Percentiles rank a stretch among this genome's conserved stretches.
Evolutionary conservation across 2,888 invertebrate genomes (phyloP).

Genomic region (Rhimphoctona megacephalus): DNA sequence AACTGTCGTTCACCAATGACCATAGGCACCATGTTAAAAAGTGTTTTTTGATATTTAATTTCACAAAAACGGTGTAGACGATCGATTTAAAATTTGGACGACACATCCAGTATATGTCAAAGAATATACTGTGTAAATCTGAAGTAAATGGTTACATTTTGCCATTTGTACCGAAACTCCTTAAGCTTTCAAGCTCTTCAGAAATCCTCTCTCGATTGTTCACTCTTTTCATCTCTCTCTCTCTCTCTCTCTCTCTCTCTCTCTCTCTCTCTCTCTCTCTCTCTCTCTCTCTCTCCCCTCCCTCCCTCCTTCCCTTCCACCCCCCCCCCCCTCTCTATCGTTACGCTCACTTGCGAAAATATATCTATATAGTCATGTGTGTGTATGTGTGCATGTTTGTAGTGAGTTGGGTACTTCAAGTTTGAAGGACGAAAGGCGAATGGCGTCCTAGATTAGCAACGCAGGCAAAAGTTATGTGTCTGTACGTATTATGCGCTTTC

Average conservation of each 20-base stretch:
- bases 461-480: slow-evolving; percentile 41
- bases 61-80: no score
- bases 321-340: no score
- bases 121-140: no score
- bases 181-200: slow-evolving; percentile 1
- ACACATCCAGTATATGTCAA: no score
- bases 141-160: no score
- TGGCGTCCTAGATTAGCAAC: slow-evolving; percentile 50
- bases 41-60: no score
- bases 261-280: slow-evolving; percentile 11
- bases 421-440: slow-evolving; percentile 58
- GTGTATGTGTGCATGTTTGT: neutral
- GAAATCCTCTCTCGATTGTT: slow-evolving; percentile 41
- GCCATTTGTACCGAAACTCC: no score
- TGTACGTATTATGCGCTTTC: slow-evolving; percentile 27
- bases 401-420: slow-evolving; percentile 32
- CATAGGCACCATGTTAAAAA: no score
- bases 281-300: neutral
- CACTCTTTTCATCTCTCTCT: neutral
- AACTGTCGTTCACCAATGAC: no score
- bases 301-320: no score
- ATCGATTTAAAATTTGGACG: no score
- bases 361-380: neutral
- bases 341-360: neutral
- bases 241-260: neutral